Base-by-base conservation (phyloP, 2,888 invertebrate genomes). In the Leptodirus hochenwartii region DNA sequence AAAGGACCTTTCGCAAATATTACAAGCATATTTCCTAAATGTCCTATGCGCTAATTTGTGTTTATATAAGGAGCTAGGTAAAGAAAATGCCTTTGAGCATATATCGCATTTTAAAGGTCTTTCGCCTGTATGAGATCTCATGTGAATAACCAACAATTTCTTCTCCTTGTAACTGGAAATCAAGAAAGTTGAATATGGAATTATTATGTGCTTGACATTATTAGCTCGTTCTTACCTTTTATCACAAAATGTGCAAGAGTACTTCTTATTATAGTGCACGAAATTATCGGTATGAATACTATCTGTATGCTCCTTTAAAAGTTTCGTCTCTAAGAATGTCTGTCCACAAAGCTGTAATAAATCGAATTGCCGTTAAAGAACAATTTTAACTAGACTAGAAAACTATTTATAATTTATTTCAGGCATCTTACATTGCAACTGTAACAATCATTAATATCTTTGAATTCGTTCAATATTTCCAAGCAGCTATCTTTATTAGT, bases 71-170 rank as follows among this genome's bases (percentile, higher is more conserved):
- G 51, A 53, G 37, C 54, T 53, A 1, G 53, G 47, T 11, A 54
- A 39, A 4, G 51, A 47, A 39, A 54, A 56, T 5, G 44, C 46
- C 29, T 47, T 47, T 5, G 47, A 47, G 32, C 56, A 56, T 15
- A 50, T 46, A 32, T 53, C 52, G 37, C 56, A 56, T 36, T 42
- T 50, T 9, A 51, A 38, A 5, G 54, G 54, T 25, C 51, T 37
- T 36, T 54, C 53, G 4, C 56, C 56, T 2, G 53, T 53, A 39
- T 56, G 56, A 3, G 45, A 45, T 22, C 54, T 37, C 45, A 54
- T 44, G 39, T 56, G 56, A 15, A 50, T 39, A 6, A 43, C 28
- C 5, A 54, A 35, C 23, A 49, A 41, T 37, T 52, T 53, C 33
- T 50, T 48, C 30, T 50, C 48, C 36, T 45, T 47, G 36, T 53